Percentiles rank a stretch among this genome's conserved stretches.
Conservation (phyloP, 1,140 invertebrate species). For the Rhyzopertha dominica region DNA sequence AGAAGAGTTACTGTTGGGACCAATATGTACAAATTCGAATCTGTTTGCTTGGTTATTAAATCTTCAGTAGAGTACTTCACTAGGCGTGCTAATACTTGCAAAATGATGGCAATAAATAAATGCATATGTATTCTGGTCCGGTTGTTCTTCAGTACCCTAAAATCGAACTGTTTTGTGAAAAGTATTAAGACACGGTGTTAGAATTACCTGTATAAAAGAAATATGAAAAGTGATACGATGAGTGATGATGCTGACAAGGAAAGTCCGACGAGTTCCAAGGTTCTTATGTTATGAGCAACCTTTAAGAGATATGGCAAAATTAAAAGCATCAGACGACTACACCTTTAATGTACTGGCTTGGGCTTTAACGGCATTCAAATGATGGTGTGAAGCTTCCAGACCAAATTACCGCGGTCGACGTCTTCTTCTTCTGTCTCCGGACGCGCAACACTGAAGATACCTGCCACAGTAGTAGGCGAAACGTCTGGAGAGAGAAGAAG, state of each 20-base stretch:
- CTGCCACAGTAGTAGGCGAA: too few species aligned
- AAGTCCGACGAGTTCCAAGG: constrained; percentile 77
- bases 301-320: constrained; percentile 58
- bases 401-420: too few species aligned
- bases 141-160: constrained; percentile 75
- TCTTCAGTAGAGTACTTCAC: too few species aligned
- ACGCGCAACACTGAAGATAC: too few species aligned
- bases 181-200: constrained; percentile 1
- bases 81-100: constrained; percentile 79
- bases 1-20: constrained; percentile 72
- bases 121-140: constrained; percentile 85
- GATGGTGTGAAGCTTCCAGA: too few species aligned
- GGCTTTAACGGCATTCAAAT: too few species aligned
- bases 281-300: constrained; percentile 68
- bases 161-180: not conserved
- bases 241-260: constrained; percentile 69
- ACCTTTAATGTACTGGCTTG: too few species aligned
- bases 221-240: constrained; percentile 71
- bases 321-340: too few species aligned
- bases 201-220: constrained; percentile 72
- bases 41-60: too few species aligned
- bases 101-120: constrained; percentile 78
- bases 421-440: too few species aligned
- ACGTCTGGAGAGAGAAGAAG: too few species aligned
- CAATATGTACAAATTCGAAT: too few species aligned